phyloP scores from a whole-genome alignment of 2,113 vertebrate genomes.

The Grus americana region DNA sequence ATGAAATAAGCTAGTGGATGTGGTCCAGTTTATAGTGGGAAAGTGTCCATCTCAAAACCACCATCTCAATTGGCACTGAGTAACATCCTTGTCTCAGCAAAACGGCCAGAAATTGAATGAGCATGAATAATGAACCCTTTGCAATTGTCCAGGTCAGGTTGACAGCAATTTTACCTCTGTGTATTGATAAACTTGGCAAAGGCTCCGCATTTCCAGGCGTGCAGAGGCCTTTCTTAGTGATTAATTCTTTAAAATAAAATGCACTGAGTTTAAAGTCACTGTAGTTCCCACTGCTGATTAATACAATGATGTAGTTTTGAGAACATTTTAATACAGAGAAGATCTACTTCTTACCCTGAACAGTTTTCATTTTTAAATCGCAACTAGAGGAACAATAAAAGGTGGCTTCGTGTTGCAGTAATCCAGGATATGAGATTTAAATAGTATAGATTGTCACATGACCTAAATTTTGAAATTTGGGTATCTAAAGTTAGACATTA shows the following conservation, averaged over 20 bases:
- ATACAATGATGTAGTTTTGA: background rate
- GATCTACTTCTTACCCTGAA: background rate
- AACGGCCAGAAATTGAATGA: slow-evolving; percentile 50
- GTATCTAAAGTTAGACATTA: slow-evolving; percentile 53
- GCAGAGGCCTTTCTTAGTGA: slow-evolving; percentile 18
- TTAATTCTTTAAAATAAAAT: slow-evolving; percentile 20
- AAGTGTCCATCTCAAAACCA: slow-evolving; percentile 52
- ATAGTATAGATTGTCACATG: slow-evolving; percentile 51
- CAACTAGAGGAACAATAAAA: background rate
- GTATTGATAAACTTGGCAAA: slow-evolving; percentile 59
- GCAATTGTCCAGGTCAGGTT: slow-evolving; percentile 57
- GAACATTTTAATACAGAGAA: background rate
- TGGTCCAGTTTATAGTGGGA: slow-evolving; percentile 63
- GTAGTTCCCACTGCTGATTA: background rate
- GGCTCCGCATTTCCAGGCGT: slow-evolving; percentile 1
- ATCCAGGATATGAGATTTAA: slow-evolving; percentile 34
- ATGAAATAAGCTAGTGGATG: slow-evolving; percentile 52
- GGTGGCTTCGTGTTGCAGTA: background rate
- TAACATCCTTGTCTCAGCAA: slow-evolving; percentile 49
- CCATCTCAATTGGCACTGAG: slow-evolving; percentile 41
- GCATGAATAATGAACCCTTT: slow-evolving; percentile 59
- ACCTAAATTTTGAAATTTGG: slow-evolving; percentile 43
- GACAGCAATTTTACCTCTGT: slow-evolving; percentile 43
- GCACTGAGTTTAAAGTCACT: background rate
- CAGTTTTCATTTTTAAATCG: background rate